Evolutionary conservation across 2,797 vertebrate species (phyloP), one percentile per base, ranked within the genome.

Genomic region (Yasuhikotakia modesta): DNA sequence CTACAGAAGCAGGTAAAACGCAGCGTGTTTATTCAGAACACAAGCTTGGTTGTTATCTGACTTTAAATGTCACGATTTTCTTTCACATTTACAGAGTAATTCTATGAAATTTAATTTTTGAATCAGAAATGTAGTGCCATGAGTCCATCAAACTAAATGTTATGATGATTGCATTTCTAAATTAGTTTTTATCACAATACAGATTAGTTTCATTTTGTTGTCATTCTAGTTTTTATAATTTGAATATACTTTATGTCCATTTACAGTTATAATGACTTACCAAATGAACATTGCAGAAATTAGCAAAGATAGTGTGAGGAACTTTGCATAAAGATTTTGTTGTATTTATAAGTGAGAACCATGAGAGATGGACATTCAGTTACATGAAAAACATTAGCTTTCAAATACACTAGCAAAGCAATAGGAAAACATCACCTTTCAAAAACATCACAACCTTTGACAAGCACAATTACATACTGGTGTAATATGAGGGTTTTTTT

Each of bases 301-400:
- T 5, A 5, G 35, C 35, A 35, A 7, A 7, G 5, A 35, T n/a
- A 35, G 35, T 7, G 1, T 35, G 35, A 35, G 35, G 35, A 35
- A 35, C 35, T 2, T 5, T 5, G 17, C 52, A 55, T 55, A 55
- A 22, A 11, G 2, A 55, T 22, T 2, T 22, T 55, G 8, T 22
- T 50, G n/a, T n/a, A n/a, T 5, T 48, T 73, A 10, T 6, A 35
- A 63, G 5, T 63, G 21, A 16, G 43, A 5, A 11, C 17, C 60
- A 22, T 73, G 45, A 52, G 27, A 64, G 32, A 64, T 27, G 3
- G 39, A 72, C 8, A 22, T 45, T 48, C 10, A 46, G 16, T 60
- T 46, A 60, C 57, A 60, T 32, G 4, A 52, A 22, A 63, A 64
- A 13, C 60, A 74, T 24, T 39, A 6, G 21, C 55, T 58, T 58